These are phyloP conservation scores for Melieria omissa DNA, from an alignment of 2,888 invertebrate genomes.

Conservation along the genomic window DNA sequence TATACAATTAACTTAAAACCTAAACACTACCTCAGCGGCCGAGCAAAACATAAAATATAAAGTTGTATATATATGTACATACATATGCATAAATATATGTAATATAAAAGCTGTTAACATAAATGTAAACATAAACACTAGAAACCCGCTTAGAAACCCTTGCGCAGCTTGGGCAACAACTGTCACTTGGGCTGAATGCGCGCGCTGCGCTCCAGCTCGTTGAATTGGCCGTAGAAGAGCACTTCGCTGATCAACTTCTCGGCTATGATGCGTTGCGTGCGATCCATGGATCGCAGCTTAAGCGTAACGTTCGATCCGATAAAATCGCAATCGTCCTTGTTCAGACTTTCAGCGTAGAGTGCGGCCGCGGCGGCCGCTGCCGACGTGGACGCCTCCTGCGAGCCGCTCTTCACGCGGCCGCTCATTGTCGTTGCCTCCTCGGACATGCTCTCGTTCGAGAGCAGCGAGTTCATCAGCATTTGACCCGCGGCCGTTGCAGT, in stretches of 20 bases:
- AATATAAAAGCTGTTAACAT: not conserved
- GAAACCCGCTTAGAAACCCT: slow-evolving; percentile 26
- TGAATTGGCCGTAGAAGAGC: slow-evolving; percentile 63
- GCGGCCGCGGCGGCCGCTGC: slow-evolving; percentile 58
- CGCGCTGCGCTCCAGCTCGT: slow-evolving; percentile 63
- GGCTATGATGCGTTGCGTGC: slow-evolving; percentile 64
- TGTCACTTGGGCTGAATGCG: slow-evolving; percentile 64
- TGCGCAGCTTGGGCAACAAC: slow-evolving; percentile 42
- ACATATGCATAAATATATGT: not conserved
- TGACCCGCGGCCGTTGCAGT: slow-evolving; percentile 53
- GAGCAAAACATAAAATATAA: not conserved
- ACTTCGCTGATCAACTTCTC: slow-evolving; percentile 65
- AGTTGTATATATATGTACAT: not conserved
- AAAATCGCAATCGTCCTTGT: slow-evolving; percentile 62
- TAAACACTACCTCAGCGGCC: too few species aligned
- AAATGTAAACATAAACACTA: not conserved
- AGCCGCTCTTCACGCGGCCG: slow-evolving; percentile 48
- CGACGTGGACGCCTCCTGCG: slow-evolving; percentile 53
- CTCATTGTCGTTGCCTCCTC: slow-evolving; percentile 51
- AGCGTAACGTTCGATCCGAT: slow-evolving; percentile 64
- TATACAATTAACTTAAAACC: too few species aligned
- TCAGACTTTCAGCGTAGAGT: slow-evolving; percentile 58
- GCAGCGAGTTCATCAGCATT: slow-evolving; percentile 59
- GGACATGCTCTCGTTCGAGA: slow-evolving; percentile 58
- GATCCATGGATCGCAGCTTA: slow-evolving; percentile 63